These are phyloP conservation scores for Anticlea derivata DNA, from an alignment of 2,888 invertebrate genomes.

Conservation along the genomic window DNA sequence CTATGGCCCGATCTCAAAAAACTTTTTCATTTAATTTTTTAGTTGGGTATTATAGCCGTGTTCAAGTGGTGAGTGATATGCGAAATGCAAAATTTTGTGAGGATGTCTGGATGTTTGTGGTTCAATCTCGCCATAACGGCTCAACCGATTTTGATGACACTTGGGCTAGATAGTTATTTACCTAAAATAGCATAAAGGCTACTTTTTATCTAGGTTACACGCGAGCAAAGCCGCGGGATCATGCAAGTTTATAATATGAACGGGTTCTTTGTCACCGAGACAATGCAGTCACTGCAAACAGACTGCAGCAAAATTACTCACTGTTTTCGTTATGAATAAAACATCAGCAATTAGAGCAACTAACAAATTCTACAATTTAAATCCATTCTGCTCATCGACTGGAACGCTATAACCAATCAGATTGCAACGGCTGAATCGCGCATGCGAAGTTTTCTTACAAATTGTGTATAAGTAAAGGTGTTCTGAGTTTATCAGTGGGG, in stretches of 20 bases:
- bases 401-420: constrained; percentile 56
- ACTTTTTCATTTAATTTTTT: too few species aligned
- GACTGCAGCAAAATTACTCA: constrained; percentile 19
- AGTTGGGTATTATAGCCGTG: too few species aligned
- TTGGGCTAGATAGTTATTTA: too few species aligned
- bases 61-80: too few species aligned
- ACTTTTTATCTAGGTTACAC: too few species aligned
- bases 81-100: too few species aligned
- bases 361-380: constrained; percentile 24
- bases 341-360: constrained; percentile 28
- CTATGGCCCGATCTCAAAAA: too few species aligned
- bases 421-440: constrained; percentile 50
- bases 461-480: constrained; percentile 40
- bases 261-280: constrained; percentile 7
- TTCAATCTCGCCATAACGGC: too few species aligned
- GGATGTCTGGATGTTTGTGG: too few species aligned
- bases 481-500: constrained; percentile 38
- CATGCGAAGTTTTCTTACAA: constrained; percentile 46
- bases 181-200: too few species aligned
- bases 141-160: too few species aligned
- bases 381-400: constrained; percentile 30
- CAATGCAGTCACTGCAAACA: constrained; percentile 18
- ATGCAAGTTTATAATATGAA: neutral
- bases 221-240: too few species aligned
- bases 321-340: constrained; percentile 24